phyloP scores from a whole-genome alignment of 1,140 invertebrate genomes.

The Drosophila bocki region DNA sequence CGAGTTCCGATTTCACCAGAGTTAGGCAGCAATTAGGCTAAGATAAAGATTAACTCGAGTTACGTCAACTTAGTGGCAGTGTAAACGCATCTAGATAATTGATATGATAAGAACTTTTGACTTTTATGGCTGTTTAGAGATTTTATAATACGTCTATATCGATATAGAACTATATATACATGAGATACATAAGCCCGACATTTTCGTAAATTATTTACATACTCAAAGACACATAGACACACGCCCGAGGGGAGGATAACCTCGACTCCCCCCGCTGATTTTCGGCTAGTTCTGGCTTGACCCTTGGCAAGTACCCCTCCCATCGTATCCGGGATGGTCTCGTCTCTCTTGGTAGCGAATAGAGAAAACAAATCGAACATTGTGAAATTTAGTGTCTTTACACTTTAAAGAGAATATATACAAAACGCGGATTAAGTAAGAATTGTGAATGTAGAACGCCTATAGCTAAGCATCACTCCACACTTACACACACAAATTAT shows the following conservation, averaged over 20 bases:
- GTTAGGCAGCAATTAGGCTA: slow-evolving; percentile 39
- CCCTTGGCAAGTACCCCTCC: slow-evolving; percentile 20
- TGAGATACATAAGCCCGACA: slow-evolving; percentile 46
- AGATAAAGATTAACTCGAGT: slow-evolving; percentile 32
- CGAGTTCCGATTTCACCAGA: slow-evolving; percentile 71
- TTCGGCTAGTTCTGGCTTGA: slow-evolving; percentile 50
- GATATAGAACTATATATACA: slow-evolving; percentile 51
- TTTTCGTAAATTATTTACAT: slow-evolving; percentile 72
- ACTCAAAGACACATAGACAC: slow-evolving; percentile 28
- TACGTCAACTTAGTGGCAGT: slow-evolving; percentile 45
- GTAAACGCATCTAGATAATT: slow-evolving; percentile 73
- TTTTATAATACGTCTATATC: slow-evolving; percentile 78
- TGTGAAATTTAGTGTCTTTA: slow-evolving; percentile 84
- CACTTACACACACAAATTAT: slow-evolving; percentile 55
- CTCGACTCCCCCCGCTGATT: slow-evolving; percentile 12
- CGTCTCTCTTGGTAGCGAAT: slow-evolving; percentile 59
- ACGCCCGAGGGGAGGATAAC: slow-evolving; percentile 8
- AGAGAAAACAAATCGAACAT: slow-evolving; percentile 78
- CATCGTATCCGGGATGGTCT: slow-evolving; percentile 11
- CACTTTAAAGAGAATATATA: slow-evolving; percentile 81
- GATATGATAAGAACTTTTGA: slow-evolving; percentile 77
- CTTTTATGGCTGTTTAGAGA: slow-evolving; percentile 83
- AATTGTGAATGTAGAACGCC: slow-evolving; percentile 44
- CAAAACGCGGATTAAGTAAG: slow-evolving; percentile 40
- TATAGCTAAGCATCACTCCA: slow-evolving; percentile 45